phyloP scores from a whole-genome alignment of 2,888 invertebrate genomes.

The Gryllus longicercus region DNA sequence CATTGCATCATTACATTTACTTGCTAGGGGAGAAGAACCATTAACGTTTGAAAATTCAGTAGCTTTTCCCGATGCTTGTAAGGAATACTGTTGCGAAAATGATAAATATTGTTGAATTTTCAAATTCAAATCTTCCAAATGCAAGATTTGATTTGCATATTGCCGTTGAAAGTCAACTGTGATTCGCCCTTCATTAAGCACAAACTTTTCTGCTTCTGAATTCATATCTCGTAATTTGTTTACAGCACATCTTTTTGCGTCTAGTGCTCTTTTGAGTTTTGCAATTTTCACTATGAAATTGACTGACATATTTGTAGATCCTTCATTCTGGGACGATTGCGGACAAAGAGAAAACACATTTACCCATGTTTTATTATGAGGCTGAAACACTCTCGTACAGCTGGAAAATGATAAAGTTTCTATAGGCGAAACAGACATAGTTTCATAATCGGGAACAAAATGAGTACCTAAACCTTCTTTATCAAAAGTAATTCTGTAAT shows the following conservation, averaged over 20 bases:
- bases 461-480: not conserved
- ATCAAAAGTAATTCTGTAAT: not conserved
- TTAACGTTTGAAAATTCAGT: too few relatives aligned
- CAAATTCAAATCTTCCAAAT: not conserved
- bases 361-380: not conserved
- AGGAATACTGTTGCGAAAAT: not conserved
- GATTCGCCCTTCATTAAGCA: not conserved
- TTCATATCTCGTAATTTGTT: not conserved
- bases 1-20: too few relatives aligned
- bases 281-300: not conserved
- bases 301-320: not conserved
- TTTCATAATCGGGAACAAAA: not conserved
- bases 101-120: not conserved
- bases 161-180: not conserved
- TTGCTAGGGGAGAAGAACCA: too few relatives aligned
- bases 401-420: not conserved
- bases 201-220: not conserved
- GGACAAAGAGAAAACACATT: not conserved
- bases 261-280: not conserved
- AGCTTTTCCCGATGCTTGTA: too few relatives aligned
- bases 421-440: not conserved
- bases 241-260: not conserved
- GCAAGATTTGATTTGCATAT: not conserved
- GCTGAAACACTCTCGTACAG: not conserved
- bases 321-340: not conserved